Percentiles rank a stretch among this genome's conserved stretches.
Conservation (phyloP, 2,888 invertebrate species). For the Eupithecia subumbrata region DNA sequence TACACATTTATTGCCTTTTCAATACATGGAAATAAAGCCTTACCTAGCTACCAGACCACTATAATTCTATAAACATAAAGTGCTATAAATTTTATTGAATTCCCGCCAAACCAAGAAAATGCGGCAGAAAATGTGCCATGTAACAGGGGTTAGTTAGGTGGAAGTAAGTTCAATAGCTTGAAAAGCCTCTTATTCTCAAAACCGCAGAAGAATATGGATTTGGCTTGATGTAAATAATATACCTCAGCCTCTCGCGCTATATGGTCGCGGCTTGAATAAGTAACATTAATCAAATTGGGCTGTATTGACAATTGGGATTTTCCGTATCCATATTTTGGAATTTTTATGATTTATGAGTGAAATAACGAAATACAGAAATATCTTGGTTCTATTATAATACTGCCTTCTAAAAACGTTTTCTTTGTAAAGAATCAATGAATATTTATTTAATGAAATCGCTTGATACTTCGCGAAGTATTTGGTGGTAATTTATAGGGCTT, state of each 20-base stretch:
- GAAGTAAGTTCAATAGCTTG: no score
- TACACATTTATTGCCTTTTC: no score
- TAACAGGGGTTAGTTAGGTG: no score
- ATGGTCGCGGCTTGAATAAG: constrained; percentile 40
- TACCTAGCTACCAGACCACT: no score
- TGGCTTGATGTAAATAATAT: constrained; percentile 8
- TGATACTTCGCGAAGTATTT: neutral
- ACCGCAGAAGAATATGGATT: neutral
- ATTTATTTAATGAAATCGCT: neutral
- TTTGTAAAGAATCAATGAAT: neutral
- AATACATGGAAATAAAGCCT: no score
- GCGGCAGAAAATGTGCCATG: no score
- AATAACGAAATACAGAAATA: neutral
- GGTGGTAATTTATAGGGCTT: neutral
- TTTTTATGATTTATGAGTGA: constrained; percentile 27
- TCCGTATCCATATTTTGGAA: constrained; percentile 32
- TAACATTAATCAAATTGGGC: constrained; percentile 42
- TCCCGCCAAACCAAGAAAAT: no score
- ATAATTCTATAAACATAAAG: no score
- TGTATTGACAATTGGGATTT: constrained; percentile 40
- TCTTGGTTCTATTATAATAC: neutral
- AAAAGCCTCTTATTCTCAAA: no score
- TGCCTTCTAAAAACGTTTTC: neutral
- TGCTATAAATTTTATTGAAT: no score
- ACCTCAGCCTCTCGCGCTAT: constrained; percentile 12